Base-by-base conservation (phyloP, 2,113 vertebrate genomes). In the Aegotheles bennettii region DNA sequence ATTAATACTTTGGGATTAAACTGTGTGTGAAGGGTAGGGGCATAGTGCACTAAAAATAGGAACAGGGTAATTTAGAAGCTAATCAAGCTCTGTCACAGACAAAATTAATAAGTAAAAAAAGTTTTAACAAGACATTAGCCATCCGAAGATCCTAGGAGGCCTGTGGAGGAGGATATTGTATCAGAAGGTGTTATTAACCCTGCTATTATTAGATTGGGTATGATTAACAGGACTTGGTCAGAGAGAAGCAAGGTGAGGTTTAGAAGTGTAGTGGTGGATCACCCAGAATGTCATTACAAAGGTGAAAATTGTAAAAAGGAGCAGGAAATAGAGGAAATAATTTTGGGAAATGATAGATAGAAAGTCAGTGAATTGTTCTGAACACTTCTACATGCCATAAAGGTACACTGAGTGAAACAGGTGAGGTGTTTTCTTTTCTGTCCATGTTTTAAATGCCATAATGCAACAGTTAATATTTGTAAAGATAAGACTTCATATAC, bases 1-100 rank as follows among this genome's bases (percentile, higher is more conserved):
- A 98, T 98, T 97, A 98, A 98, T 98, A 98, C 98, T 97, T 97
- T 96, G 97, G 97, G 97, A 98, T 98, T 98, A 98, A 98, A 98
- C 98, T 98, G 97, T 97, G 97, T 98, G 98, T 98, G 98, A 98
- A 98, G 98, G 98, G 96, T 98, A 98, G 98, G 97, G 96, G 96
- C 97, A 96, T 79, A 93, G 95, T 95, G 94, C 93, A 96, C 97
- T 98, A 98, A 98, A 98, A 98, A 98, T 98, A 98, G 97, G 93
- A 95, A 96, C 61, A 25, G 84, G 81, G 96, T 98, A 98, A 98
- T 98, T 98, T 98, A 97, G 97, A 97, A 97, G 96, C 96, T 98
- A 98, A 98, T 98, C 97, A 98, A 96, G 94, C 91, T 97, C 97
- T 98, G 98, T 98, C 97, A 98, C 95, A 97, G 96, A 95, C 95